Evolutionary conservation across 2,888 invertebrate genomes (phyloP), one percentile per base, ranked within the genome.

Genomic region (Auanema sp.): DNA sequence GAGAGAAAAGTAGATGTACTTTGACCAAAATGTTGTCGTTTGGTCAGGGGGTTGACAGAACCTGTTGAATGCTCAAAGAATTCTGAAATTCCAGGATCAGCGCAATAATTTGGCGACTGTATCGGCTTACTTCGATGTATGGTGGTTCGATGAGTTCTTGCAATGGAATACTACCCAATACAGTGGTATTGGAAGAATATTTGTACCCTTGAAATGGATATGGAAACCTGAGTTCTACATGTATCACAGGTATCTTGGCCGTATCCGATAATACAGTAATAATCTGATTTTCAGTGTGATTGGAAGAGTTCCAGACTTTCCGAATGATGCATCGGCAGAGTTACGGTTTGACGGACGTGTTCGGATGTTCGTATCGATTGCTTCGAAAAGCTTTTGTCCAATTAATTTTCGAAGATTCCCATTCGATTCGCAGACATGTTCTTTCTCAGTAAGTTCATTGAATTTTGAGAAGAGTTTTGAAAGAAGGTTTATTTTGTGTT

Each of bases 341-440:
- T 55, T 80, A 18, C 70, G 69, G 50, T 65, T 54, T 41, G 73
- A 80, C 61, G 73, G 73, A 58, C 67, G 66, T 4, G 75, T 83
- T 41, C 70, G 83, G 40, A 72, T 79, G 68, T 83, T 83, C 57
- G 72, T 83, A 8, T 81, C 83, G 10, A 79, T 83, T 42, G 76
- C 83, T 6, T 81, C 83, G 8, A 69, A 82, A 49, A 74, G 78
- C 42, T 71, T 83, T 50, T 83, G 83, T 61, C 83, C 83, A 5
- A 79, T 83, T 66, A 83, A 83, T 60, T 81, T 83, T 63, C 83
- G 82, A 64, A 74, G 80, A 47, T 81, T 83, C 59, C 83, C 83
- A 14, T 83, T 83, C 65, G 83, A 83, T 65, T 72, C 71, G 12
- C 83, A 83, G 56, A 75, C 69, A 21, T 83, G 83, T 75, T 69